A percentile compares a stretch with the other conserved stretches of the same genome.
Conservation (phyloP, 2,797 vertebrate genomes). For the Cuniculus paca region DNA sequence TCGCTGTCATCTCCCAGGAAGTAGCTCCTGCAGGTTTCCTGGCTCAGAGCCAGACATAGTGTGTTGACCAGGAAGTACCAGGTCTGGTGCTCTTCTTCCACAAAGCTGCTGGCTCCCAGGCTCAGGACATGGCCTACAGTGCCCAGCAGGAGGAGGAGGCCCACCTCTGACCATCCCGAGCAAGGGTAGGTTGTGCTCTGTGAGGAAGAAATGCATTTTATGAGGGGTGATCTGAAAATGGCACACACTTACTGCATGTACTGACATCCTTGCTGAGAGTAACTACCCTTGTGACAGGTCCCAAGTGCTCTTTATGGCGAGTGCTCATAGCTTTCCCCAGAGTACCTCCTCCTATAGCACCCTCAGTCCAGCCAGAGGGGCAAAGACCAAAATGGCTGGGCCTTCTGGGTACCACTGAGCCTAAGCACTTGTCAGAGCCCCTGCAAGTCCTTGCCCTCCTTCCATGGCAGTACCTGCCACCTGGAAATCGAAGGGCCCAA, state of each 20-base stretch:
- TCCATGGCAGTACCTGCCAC: background rate
- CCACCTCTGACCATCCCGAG: conserved; percentile 93
- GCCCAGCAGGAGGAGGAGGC: conserved; percentile 92
- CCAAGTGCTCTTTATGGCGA: rapidly evolving
- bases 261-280: background rate
- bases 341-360: background rate
- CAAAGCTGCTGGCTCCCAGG: conserved; percentile 96
- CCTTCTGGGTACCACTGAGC: background rate
- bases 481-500: background rate
- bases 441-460: too few species aligned
- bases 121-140: conserved; percentile 94
- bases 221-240: background rate
- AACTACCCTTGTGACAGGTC: background rate
- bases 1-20: conserved; percentile 86
- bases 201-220: background rate
- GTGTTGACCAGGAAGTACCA: conserved; percentile 98
- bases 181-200: conserved; percentile 79
- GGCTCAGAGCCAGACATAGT: conserved; percentile 94
- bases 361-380: background rate
- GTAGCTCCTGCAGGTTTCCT: conserved; percentile 93
- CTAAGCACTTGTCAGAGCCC: background rate
- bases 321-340: too few species aligned
- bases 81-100: conserved; percentile 98
- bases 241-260: background rate
- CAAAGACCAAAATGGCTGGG: background rate